These are phyloP conservation scores for Austrofundulus limnaeus DNA, from an alignment of 2,113 vertebrate genomes.

Conservation along the genomic window DNA sequence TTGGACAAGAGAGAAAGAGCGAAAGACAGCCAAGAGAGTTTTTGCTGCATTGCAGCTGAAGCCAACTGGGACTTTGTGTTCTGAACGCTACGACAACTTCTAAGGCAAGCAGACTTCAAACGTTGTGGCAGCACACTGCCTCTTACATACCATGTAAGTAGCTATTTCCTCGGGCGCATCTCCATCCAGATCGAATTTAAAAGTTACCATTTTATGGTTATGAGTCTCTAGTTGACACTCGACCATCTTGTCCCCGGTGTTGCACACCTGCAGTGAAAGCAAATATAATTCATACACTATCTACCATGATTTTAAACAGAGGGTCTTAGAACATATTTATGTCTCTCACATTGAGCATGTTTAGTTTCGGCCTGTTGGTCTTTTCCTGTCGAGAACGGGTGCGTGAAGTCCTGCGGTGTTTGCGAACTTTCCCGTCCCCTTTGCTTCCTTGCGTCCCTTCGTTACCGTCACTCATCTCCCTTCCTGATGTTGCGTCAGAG, in stretches of 20 bases:
- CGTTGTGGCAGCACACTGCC: background rate
- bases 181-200: slow-evolving; percentile 97
- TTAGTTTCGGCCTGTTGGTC: slow-evolving; percentile 88
- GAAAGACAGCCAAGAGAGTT: background rate
- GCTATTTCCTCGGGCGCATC: slow-evolving; percentile 96
- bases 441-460: slow-evolving; percentile 86
- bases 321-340: background rate
- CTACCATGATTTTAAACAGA: too few relatives aligned
- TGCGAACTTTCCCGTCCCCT: slow-evolving; percentile 87
- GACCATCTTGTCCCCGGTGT: slow-evolving; percentile 98
- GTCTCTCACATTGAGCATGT: slow-evolving; percentile 86
- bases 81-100: slow-evolving; percentile 1
- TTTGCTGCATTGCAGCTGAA: slow-evolving; percentile 67
- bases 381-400: slow-evolving; percentile 93
- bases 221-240: slow-evolving; percentile 98
- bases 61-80: slow-evolving; percentile 33
- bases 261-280: slow-evolving; percentile 83
- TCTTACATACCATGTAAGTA: slow-evolving; percentile 89
- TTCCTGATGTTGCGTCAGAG: slow-evolving; percentile 88
- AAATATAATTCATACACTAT: background rate
- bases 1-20: slow-evolving; percentile 6
- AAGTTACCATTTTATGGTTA: slow-evolving; percentile 99
- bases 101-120: slow-evolving; percentile 4
- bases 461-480: slow-evolving; percentile 92
- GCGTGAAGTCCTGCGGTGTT: slow-evolving; percentile 88